Percentiles rank a stretch among this genome's conserved stretches.
Conservation (phyloP, 2,888 invertebrate species). For the Eucriotettix oculatus region DNA sequence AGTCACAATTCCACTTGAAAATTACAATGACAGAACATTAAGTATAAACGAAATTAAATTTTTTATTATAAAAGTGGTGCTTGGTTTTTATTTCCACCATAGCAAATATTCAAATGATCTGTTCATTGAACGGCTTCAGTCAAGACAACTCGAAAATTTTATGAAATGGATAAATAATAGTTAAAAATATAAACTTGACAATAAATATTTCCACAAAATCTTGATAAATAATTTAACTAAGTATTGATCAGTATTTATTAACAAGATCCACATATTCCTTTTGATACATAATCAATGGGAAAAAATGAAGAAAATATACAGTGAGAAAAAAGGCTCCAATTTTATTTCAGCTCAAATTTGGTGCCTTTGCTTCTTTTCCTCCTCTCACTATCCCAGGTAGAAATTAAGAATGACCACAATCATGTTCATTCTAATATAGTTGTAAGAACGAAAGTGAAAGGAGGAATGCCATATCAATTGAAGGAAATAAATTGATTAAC, state of each 20-base stretch:
- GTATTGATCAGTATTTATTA: neutral
- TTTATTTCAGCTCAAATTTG: neutral
- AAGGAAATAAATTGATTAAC: slow-evolving; percentile 1
- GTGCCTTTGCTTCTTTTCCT: slow-evolving; percentile 1
- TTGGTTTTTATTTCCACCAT: too few relatives aligned
- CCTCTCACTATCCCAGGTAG: neutral
- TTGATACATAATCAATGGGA: slow-evolving; percentile 5
- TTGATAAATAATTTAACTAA: neutral
- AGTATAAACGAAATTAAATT: too few relatives aligned
- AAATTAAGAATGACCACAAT: neutral
- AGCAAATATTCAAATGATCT: too few relatives aligned
- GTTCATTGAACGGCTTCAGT: too few relatives aligned
- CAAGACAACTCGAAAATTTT: too few relatives aligned
- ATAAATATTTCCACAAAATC: neutral
- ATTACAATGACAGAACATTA: too few relatives aligned
- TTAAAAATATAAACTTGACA: neutral
- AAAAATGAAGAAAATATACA: slow-evolving; percentile 10
- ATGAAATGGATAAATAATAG: too few relatives aligned
- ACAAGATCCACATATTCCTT: neutral
- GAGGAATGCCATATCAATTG: neutral
- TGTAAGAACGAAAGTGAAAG: neutral
- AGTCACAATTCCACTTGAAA: neutral
- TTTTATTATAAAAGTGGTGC: too few relatives aligned
- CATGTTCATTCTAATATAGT: too few relatives aligned
- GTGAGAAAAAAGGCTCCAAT: slow-evolving; percentile 6